Evolutionary conservation across 1,140 invertebrate genomes (phyloP).

Genomic region (Ceratina australensis): DNA sequence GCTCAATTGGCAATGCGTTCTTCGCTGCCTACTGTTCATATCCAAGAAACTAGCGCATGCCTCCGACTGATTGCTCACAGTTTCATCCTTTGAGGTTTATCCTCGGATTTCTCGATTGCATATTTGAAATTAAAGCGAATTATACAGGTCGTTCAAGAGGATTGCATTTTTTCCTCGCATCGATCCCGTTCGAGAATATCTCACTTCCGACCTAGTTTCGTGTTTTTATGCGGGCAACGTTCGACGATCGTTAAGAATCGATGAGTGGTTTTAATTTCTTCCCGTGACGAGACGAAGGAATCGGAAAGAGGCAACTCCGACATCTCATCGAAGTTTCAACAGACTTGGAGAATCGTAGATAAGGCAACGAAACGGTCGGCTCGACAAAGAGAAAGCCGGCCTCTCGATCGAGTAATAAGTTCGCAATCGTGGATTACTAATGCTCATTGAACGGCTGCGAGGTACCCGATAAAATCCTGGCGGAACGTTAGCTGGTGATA

Average conservation of each 20-base stretch:
- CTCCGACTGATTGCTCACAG: slow-evolving; percentile 4
- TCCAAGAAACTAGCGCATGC: neutral
- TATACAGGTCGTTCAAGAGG: neutral
- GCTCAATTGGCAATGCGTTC: slow-evolving; percentile 11
- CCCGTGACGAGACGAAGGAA: too few relatives aligned
- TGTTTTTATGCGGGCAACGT: neutral
- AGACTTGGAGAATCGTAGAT: neutral
- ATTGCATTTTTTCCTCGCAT: neutral
- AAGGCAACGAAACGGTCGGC: neutral
- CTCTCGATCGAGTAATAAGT: slow-evolving; percentile 35
- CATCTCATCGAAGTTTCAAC: neutral
- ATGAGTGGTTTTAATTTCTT: slow-evolving; percentile 15
- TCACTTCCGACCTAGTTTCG: slow-evolving; percentile 3
- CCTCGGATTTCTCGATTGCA: neutral
- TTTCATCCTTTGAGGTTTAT: neutral
- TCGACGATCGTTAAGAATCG: neutral
- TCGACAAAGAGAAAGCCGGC: neutral
- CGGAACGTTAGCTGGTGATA: slow-evolving; percentile 18
- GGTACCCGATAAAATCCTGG: neutral
- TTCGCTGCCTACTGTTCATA: slow-evolving; percentile 11
- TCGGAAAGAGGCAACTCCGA: too few relatives aligned
- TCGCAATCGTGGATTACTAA: slow-evolving; percentile 1
- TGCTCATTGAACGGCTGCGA: neutral
- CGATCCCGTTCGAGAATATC: neutral
- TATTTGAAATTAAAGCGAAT: neutral